Base-by-base conservation (phyloP, 2,113 vertebrate species). In the Oncorhynchus clarkii region DNA sequence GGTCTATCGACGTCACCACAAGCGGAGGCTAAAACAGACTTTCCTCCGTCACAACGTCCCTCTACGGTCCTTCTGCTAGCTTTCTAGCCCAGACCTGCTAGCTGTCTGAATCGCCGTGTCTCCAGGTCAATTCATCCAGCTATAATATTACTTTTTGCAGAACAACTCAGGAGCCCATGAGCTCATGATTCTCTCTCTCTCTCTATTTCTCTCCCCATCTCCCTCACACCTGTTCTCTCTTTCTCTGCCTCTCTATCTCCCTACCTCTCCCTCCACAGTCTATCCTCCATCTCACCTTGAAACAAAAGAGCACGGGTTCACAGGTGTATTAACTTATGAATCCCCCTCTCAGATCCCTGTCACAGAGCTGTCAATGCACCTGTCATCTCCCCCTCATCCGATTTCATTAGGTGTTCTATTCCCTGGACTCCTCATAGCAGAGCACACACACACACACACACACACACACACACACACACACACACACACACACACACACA, bases 291-390 rank as follows among this genome's bases (percentile, higher is more conserved):
- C 77, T 87, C 88, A 88, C 88, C 84, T 91, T 88, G 86, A 76
- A 87, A 70, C 76, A 73, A 82, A 26, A 18, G 77, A 67, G 82
- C 84, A 83, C 81, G 72, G 71, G 83, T 85, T 83, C 86, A 86
- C 90, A 91, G 90, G 90, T 92, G 89, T 88, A 86, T 79, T 81
- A 88, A 82, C 90, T 88, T 88, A 90, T 83, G 84, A 90, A 88
- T 88, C 71, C 73, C 74, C 74, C 81, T 70, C 57, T 80, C 78
- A 80, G 76, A 86, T 88, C 86, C 51, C 76, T 79, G 73, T 85
- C 85, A 85, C 77, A 83, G 76, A 80, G 79, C 87, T 84, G 87
- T 86, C 91, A 92, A 88, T 87, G 87, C 79, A 66, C 78, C 87
- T 84, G 87, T 86, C 91, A 92, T 89, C 88, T 88, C 78, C 68